Evolutionary conservation across 1,140 invertebrate species (phyloP), one percentile per base, ranked within the genome.

Genomic region (Brachionus rotundiformis): DNA sequence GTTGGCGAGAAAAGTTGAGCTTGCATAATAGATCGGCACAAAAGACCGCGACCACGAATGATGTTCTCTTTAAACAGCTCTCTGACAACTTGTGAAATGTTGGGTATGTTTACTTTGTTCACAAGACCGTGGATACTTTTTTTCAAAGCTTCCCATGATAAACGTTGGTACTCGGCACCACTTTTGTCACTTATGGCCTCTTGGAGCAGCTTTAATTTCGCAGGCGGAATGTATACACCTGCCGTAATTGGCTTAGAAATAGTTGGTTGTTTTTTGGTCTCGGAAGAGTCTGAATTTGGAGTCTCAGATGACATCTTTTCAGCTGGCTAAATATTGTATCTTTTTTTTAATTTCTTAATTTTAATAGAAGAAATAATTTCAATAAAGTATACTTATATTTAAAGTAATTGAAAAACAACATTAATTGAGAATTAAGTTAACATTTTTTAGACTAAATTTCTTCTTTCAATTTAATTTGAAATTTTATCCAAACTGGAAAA

Each of bases 61-160:
- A 99, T 93, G 87, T 99, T 99, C 88, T 98, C 95, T 84, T 93
- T 92, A 7, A 99, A 90, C 23, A 99, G 87, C 87, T 98, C 94
- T 82, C 93, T 91, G 0, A 96, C 94, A 82, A 99, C 96, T 29
- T 94, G 92, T 0, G 92, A 92, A 82, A 99, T 95, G 86, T 99
- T 99, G 0, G 94, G 93, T 0, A 94, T 93, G 85, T 98, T 99
- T 0, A 99, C 92, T 90, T 98, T 99, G 88, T 99, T 99, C 63
- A 99, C 95, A 82, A 94, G 92, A 86, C 98, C 97, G 86, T 98
- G 95, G 82, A 99, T 95, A n/a, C 95, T 98, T 86, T 99, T 99
- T 86, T 99, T 99, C 13, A 99, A 87, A 0, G 95, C 95, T 90
- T 99, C 97, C 98, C 97, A 99, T 1, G 96, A 93, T 11, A 99